Base-by-base conservation (phyloP, 2,888 invertebrate genomes). In the Sycophila texana region DNA sequence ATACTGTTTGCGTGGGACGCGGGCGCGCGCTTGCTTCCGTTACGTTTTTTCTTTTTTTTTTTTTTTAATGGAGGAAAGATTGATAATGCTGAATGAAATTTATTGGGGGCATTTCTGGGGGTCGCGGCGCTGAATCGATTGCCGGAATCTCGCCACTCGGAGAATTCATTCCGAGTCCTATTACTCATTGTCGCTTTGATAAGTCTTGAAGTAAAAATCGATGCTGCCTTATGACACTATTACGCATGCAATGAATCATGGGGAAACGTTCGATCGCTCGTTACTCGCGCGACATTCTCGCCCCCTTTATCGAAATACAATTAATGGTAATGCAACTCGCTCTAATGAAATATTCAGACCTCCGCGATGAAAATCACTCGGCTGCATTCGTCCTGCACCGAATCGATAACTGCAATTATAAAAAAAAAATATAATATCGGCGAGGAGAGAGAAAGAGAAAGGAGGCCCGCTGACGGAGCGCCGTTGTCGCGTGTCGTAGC, bases 11-110 rank as follows among this genome's bases (percentile, higher is more conserved):
- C 67, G 74, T 60, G 67, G 74, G 74, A 74, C 51, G 49, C 14
- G n/a, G 39, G 55, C 18, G n/a, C n/a, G 14, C 22, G 51, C 20
- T 14, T 61, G 20, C n/a, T 14, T 61, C 22, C 51, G 14, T 67
- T 67, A 39, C 26, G 10, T 20, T 20, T 58, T 39, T 16, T 63
- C 16, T 5, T 63, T 16, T n/a, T 0, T 5, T 12, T 22, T 66
- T 26, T 18, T 16, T 68, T 68, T 67, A 63, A 70, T 70, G 70
- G 70, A 63, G 51, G 55, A 47, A 70, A 70, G 63, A 76, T 76
- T 76, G 76, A 70, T 76, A 76, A 76, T 61, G 63, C 47, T 63
- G 70, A 70, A 70, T 68, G 63, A 76, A 68, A 75, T 75, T 75
- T 75, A 75, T 68, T 61, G 61, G 53, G 39, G 68, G 4, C 39